Evolutionary conservation across 2,113 vertebrate genomes (phyloP).

Genomic region (Hassar affinis): DNA sequence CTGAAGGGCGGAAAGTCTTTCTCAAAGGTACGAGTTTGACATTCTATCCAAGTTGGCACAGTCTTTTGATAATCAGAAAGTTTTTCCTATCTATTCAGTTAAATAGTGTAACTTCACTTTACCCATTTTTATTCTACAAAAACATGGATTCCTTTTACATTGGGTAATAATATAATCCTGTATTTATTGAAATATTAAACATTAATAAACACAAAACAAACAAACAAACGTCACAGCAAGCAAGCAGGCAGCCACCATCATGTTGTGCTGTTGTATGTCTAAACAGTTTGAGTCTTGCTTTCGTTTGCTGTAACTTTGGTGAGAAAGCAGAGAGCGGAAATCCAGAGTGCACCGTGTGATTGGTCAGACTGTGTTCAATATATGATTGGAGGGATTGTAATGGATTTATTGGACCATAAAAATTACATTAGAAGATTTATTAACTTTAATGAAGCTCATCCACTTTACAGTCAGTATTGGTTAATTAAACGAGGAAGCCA

Average conservation of each 20-base stretch:
- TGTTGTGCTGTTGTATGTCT: neutral
- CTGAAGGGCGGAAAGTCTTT: constrained; percentile 97
- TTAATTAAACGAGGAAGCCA: neutral
- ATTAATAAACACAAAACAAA: neutral
- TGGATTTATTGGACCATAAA: neutral
- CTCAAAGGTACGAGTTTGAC: constrained; percentile 84
- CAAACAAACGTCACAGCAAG: neutral
- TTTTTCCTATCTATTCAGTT: neutral
- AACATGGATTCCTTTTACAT: neutral
- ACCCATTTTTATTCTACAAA: neutral
- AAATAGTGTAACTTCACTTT: neutral
- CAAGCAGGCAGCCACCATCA: too few relatives aligned
- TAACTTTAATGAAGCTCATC: neutral
- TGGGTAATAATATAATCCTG: neutral
- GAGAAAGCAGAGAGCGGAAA: neutral
- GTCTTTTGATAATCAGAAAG: neutral
- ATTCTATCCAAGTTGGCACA: neutral
- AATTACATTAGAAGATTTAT: neutral
- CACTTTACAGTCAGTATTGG: neutral
- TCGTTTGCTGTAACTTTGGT: neutral
- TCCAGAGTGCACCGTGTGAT: neutral
- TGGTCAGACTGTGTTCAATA: neutral
- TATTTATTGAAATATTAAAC: neutral
- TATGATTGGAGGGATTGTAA: neutral
- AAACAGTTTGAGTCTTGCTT: neutral